These are phyloP conservation scores for Siniperca chuatsi DNA, from an alignment of 2,113 vertebrate species.

Conservation along the genomic window DNA sequence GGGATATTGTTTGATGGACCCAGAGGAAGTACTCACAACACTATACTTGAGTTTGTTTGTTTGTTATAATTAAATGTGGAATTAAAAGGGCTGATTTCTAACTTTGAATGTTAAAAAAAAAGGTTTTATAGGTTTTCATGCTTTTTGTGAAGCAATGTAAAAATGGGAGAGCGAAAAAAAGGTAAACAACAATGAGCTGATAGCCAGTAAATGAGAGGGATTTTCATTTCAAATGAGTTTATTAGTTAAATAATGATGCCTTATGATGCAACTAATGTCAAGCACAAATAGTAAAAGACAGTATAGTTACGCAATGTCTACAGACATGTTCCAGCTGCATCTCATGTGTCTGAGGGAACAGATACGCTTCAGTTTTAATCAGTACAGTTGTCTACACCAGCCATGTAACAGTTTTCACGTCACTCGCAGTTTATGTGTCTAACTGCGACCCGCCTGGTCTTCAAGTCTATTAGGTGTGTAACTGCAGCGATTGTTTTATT, in stretches of 20 bases:
- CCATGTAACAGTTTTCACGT: neutral
- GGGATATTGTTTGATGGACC: constrained; percentile 15
- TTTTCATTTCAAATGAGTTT: neutral
- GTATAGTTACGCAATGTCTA: neutral
- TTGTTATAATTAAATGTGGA: constrained; percentile 29
- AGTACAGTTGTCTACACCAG: too few relatives aligned
- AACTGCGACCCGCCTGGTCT: neutral
- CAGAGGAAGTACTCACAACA: constrained; percentile 7
- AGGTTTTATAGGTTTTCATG: neutral
- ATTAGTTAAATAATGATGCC: neutral
- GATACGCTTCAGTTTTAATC: neutral
- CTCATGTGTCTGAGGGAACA: neutral
- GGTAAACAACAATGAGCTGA: neutral
- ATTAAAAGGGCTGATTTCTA: neutral
- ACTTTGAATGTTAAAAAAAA: neutral
- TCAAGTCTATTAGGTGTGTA: neutral
- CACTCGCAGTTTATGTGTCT: neutral
- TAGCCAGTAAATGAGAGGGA: neutral
- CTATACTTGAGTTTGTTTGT: constrained; percentile 12
- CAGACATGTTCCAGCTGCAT: neutral
- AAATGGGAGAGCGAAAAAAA: neutral
- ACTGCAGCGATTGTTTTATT: neutral
- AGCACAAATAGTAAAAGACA: neutral
- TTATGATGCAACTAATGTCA: neutral
- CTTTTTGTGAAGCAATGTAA: neutral